phyloP scores from a whole-genome alignment of 2,113 vertebrate species.

The Cyanistes caeruleus region DNA sequence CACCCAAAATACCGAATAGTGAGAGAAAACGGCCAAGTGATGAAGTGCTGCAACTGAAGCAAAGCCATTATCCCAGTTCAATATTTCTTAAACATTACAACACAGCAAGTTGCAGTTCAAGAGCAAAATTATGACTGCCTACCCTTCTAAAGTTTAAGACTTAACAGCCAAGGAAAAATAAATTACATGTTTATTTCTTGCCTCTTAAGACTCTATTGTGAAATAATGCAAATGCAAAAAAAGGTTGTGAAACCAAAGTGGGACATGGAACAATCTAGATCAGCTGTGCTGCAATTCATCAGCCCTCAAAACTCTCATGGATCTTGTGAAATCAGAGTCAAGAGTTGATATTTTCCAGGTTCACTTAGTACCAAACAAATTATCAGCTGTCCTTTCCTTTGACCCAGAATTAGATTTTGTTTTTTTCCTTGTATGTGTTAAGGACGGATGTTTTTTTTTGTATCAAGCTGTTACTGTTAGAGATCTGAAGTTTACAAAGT shows the following conservation, averaged over 20 bases:
- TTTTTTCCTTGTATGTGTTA: neutral
- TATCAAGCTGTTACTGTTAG: neutral
- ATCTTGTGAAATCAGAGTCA: slow-evolving; percentile 1
- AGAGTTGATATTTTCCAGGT: neutral
- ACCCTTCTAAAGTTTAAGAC: neutral
- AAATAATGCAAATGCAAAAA: neutral
- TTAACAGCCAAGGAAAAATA: neutral
- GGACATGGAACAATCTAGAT: neutral
- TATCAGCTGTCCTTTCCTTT: neutral
- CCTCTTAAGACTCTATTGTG: neutral
- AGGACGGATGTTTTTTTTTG: neutral
- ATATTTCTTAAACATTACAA: neutral
- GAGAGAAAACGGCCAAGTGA: neutral
- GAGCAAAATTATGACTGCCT: neutral
- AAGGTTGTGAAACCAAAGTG: slow-evolving; percentile 1
- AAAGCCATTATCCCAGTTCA: neutral
- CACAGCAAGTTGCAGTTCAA: neutral
- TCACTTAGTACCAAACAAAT: neutral
- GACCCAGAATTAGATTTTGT: neutral
- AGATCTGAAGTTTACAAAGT: neutral
- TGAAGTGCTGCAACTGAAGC: neutral
- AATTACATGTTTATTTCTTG: neutral
- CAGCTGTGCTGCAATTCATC: neutral
- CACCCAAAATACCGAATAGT: neutral
- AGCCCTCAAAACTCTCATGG: neutral